These are phyloP conservation scores for Trypoxylus dichotomus DNA, from an alignment of 1,140 invertebrate species.

Conservation along the genomic window DNA sequence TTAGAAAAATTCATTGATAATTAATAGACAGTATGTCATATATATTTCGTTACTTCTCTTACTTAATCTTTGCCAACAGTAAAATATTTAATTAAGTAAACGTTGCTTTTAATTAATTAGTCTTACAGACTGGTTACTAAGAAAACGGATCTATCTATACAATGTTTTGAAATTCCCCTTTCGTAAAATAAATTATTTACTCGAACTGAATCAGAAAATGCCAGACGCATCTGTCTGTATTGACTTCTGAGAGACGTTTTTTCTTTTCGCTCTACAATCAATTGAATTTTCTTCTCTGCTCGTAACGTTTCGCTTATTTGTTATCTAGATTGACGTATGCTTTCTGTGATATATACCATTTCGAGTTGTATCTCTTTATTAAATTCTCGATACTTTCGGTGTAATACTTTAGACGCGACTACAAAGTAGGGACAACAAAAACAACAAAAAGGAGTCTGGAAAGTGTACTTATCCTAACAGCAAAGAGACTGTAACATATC, in stretches of 20 bases:
- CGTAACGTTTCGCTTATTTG: neutral
- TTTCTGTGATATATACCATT: neutral
- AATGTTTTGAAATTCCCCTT: no score
- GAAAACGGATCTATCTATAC: no score
- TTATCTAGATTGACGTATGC: neutral
- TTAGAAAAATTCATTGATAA: no score
- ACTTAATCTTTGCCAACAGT: no score
- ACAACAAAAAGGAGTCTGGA: neutral
- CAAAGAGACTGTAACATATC: neutral
- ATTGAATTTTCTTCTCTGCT: neutral
- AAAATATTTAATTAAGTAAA: no score
- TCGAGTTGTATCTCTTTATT: slow-evolving; percentile 1
- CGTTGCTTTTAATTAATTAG: no score
- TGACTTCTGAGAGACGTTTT: neutral
- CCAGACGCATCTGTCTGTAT: slow-evolving; percentile 4
- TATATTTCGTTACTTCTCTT: no score
- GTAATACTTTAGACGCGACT: neutral
- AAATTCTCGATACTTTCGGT: neutral
- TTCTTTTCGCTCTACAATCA: neutral
- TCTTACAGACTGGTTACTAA: no score
- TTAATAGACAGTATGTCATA: no score
- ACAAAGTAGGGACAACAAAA: neutral
- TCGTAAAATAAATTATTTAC: neutral
- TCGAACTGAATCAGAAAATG: neutral
- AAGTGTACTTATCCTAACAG: no score